Conservation (phyloP, 2,797 vertebrate genomes). For the Tauraco hartlaubi region DNA sequence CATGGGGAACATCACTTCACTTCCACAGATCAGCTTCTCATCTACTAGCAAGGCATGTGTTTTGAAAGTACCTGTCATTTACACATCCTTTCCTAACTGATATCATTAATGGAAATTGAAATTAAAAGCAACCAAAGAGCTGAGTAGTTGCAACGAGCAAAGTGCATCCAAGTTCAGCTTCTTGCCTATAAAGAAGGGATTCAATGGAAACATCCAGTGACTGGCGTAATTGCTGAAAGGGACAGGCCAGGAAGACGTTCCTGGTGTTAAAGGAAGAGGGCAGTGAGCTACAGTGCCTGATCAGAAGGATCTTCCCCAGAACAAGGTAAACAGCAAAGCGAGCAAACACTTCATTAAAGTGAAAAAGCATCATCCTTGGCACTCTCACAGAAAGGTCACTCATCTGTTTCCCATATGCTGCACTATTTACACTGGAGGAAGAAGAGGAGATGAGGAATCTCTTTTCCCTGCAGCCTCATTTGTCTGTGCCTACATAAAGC, state of each 20-base stretch:
- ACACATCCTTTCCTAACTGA: neutral
- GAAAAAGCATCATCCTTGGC: neutral
- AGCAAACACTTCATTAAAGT: neutral
- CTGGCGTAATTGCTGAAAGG: fast-evolving
- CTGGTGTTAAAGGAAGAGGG: neutral
- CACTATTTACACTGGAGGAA: neutral
- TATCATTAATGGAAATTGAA: neutral
- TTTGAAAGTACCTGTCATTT: neutral
- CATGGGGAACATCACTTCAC: neutral
- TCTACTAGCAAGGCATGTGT: neutral
- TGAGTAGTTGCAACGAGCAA: neutral
- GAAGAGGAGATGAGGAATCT: neutral
- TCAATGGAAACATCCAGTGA: neutral
- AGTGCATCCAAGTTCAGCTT: neutral
- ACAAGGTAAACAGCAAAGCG: neutral
- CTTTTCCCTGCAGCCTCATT: neutral
- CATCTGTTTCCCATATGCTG: neutral
- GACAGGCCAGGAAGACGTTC: neutral
- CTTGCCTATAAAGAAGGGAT: neutral
- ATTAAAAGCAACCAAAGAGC: neutral
- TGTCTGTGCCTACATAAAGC: neutral
- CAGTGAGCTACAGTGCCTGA: neutral
- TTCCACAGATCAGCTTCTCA: neutral
- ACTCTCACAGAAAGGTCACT: neutral
- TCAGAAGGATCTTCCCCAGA: neutral